Conservation (phyloP, 2,888 invertebrate genomes). For the Phasia obesa region DNA sequence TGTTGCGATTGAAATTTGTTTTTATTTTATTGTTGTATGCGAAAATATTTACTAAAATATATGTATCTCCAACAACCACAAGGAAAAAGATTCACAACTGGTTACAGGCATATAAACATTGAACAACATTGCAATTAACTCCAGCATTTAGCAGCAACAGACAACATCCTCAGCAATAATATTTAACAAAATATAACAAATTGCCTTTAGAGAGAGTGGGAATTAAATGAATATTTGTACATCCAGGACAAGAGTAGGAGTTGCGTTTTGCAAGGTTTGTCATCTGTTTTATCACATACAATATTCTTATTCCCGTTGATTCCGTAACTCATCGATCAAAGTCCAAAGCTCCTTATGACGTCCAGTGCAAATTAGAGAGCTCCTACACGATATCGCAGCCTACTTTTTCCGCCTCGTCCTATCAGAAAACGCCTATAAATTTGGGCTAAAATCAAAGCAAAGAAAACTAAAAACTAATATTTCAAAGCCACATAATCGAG, state of each 20-base stretch:
- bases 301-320: too few species aligned
- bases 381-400: too few species aligned
- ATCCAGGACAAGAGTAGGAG: background rate
- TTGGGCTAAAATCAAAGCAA: too few species aligned
- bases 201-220: slow-evolving; percentile 47
- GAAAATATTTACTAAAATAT: slow-evolving; percentile 10
- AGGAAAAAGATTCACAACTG: slow-evolving; percentile 51
- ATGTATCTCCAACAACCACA: slow-evolving; percentile 28
- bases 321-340: too few species aligned
- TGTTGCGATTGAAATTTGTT: slow-evolving; percentile 51
- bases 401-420: too few species aligned
- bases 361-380: too few species aligned
- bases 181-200: slow-evolving; percentile 24
- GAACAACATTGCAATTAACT: slow-evolving; percentile 12
- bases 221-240: background rate
- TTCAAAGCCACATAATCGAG: too few species aligned
- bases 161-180: slow-evolving; percentile 38
- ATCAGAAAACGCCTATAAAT: too few species aligned
- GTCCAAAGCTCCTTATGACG: too few species aligned
- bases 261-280: background rate
- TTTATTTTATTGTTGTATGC: slow-evolving; percentile 26
- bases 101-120: slow-evolving; percentile 53
- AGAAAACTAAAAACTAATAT: too few species aligned
- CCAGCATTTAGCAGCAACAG: slow-evolving; percentile 38
- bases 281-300: too few species aligned